These are phyloP conservation scores for Tragulus kanchil DNA, from an alignment of 2,113 vertebrate genomes.

Conservation along the genomic window DNA sequence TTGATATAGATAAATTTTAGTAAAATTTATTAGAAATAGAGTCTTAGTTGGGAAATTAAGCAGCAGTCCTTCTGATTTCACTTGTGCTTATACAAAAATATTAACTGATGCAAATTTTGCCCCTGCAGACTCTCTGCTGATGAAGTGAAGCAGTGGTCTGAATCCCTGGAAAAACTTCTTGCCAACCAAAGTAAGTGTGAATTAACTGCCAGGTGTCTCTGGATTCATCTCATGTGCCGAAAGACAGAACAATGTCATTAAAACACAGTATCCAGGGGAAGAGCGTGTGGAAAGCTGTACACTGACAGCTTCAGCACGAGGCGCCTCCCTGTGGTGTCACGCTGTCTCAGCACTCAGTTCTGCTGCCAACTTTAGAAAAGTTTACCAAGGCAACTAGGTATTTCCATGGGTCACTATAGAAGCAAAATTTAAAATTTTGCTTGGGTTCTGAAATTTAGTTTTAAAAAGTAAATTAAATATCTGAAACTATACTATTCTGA, in stretches of 20 bases:
- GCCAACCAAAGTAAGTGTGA: conserved; percentile 87
- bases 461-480: neutral
- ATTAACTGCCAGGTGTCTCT: neutral
- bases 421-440: neutral
- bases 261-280: neutral
- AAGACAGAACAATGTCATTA: neutral
- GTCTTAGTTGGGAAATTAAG: neutral
- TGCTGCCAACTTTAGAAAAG: neutral
- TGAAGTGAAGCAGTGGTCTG: conserved; percentile 90
- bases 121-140: conserved; percentile 86
- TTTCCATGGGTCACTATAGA: neutral
- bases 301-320: neutral
- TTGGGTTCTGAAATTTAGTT: neutral
- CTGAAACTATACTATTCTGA: neutral
- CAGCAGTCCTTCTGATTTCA: neutral
- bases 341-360: neutral
- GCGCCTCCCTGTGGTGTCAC: neutral
- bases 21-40: neutral
- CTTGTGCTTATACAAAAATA: neutral
- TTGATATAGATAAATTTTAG: neutral
- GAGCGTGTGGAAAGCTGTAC: neutral
- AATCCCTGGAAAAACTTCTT: conserved; percentile 90
- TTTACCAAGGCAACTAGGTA: neutral
- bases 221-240: neutral
- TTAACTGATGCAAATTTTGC: conserved; percentile 50